Evolutionary conservation across 2,888 invertebrate genomes (phyloP).

Genomic region (Osmoderma eremita): DNA sequence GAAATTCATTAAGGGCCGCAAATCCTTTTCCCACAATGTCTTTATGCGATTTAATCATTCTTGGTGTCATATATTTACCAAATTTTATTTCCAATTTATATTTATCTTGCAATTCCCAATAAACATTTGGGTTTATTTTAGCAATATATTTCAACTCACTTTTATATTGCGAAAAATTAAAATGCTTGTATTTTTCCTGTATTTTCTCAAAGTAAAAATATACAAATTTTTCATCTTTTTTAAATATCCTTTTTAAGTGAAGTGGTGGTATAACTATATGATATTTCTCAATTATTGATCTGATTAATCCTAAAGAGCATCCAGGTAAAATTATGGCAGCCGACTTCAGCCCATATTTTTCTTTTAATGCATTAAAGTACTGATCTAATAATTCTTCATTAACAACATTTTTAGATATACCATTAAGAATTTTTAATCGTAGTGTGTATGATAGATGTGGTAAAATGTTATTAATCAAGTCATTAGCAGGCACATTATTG

Average conservation of each 20-base stretch:
- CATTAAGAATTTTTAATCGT: constrained; percentile 39
- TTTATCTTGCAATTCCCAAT: constrained; percentile 27
- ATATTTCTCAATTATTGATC: constrained; percentile 26
- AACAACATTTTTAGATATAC: constrained; percentile 33
- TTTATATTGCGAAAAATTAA: not conserved
- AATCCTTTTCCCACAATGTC: not conserved
- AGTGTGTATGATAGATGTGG: constrained; percentile 42
- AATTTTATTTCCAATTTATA: constrained; percentile 19
- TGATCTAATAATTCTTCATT: constrained; percentile 39
- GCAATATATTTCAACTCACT: constrained; percentile 30
- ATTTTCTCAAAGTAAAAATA: constrained; percentile 39
- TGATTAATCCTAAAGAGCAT: constrained; percentile 41
- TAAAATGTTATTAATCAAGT: constrained; percentile 39
- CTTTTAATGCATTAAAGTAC: constrained; percentile 38
- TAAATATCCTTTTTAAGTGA: constrained; percentile 41
- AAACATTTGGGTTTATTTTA: constrained; percentile 17
- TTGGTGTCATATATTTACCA: constrained; percentile 29
- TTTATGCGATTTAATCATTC: constrained; percentile 22
- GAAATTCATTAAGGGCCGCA: not conserved
- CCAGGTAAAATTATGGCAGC: constrained; percentile 39
- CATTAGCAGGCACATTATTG: constrained; percentile 5
- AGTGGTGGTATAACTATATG: constrained; percentile 31
- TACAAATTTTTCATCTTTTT: constrained; percentile 39
- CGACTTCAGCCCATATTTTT: constrained; percentile 43
- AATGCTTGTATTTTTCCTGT: constrained; percentile 3